These are phyloP conservation scores for Drosophila navojoa DNA, from an alignment of 1,140 invertebrate genomes.

Conservation along the genomic window DNA sequence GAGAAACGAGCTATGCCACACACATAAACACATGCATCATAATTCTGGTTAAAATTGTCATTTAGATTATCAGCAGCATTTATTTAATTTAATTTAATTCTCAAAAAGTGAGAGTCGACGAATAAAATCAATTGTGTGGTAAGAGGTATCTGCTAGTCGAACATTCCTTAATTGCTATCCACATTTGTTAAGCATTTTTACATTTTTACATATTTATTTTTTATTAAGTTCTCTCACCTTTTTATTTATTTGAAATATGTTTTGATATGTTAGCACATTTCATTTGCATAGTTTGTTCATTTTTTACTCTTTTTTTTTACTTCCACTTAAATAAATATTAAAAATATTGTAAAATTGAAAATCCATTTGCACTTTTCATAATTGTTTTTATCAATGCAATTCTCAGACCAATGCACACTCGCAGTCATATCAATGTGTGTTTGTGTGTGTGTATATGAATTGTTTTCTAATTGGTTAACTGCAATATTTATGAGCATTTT, in stretches of 20 bases:
- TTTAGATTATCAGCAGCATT: too few species aligned
- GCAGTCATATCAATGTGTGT: neutral
- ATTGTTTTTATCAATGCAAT: constrained; percentile 39
- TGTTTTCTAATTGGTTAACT: constrained; percentile 62
- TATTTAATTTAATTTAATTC: too few species aligned
- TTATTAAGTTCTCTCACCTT: neutral
- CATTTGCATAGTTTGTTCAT: constrained; percentile 12
- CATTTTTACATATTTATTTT: neutral
- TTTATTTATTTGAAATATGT: constrained; percentile 19
- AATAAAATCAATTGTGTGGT: too few species aligned
- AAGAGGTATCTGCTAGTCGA: too few species aligned
- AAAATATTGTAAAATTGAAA: constrained; percentile 43
- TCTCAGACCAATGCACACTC: constrained; percentile 2
- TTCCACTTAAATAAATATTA: constrained; percentile 43
- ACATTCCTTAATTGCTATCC: too few species aligned
- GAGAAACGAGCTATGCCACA: too few species aligned
- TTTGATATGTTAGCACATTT: constrained; percentile 27
- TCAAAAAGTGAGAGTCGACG: too few species aligned
- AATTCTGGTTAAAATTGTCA: too few species aligned
- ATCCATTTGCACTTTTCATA: constrained; percentile 49
- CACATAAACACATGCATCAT: too few species aligned
- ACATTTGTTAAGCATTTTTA: neutral
- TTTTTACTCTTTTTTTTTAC: neutral
- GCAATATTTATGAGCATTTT: constrained; percentile 63
- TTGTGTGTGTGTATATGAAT: constrained; percentile 2